Conservation (phyloP, 2,113 vertebrate species). For the Ciconia stormi region DNA sequence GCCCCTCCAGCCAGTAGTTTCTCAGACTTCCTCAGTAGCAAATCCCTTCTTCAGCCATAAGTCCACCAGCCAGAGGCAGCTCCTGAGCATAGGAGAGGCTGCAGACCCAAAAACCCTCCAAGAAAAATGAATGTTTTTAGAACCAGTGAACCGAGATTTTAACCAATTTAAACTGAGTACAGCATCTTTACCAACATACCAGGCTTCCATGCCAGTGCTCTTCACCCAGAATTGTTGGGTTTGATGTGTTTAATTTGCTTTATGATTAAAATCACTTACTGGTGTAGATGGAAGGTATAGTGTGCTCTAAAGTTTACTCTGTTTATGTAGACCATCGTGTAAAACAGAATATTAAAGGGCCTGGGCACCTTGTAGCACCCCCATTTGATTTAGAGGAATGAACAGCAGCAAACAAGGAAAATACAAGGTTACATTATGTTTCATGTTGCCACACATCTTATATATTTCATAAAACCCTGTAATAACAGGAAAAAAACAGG, state of each 20-base stretch:
- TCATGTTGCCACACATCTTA: not conserved
- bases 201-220: not conserved
- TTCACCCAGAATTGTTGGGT: not conserved
- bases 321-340: not conserved
- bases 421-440: not conserved
- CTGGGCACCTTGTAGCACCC: not conserved
- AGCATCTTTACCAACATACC: not conserved
- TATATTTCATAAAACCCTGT: not conserved
- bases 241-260: not conserved
- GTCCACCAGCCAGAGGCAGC: not conserved
- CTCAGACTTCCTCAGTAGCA: not conserved
- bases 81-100: not conserved
- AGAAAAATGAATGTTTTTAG: not conserved
- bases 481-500: not conserved
- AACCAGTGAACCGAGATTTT: not conserved
- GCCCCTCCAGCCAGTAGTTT: not conserved
- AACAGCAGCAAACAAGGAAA: conserved; percentile 15
- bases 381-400: not conserved
- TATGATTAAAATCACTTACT: not conserved
- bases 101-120: not conserved
- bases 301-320: not conserved
- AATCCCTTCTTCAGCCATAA: not conserved
- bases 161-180: not conserved
- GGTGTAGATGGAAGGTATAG: not conserved
- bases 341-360: not conserved